Conservation (phyloP, 2,113 vertebrate species). For the Triplophysa siluroides region DNA sequence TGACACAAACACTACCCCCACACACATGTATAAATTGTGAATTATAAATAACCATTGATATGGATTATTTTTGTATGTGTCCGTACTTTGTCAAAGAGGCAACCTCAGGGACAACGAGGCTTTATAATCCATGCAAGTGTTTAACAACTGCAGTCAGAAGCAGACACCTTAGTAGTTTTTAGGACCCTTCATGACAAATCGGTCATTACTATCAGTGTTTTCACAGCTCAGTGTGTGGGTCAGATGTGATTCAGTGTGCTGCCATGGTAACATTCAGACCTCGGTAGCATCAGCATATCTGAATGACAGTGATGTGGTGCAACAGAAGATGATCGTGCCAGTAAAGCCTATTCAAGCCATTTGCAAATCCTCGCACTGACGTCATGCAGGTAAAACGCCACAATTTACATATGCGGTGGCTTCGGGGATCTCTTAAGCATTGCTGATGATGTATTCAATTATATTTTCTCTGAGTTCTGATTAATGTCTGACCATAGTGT, state of each 20-base stretch:
- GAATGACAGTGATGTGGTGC: constrained; percentile 15
- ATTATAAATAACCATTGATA: no score
- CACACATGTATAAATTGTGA: no score
- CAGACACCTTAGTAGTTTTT: constrained; percentile 38
- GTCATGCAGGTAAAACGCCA: constrained; percentile 6
- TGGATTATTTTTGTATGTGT: no score
- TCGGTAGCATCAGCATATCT: constrained; percentile 42
- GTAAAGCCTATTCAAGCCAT: background rate
- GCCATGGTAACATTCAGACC: constrained; percentile 43
- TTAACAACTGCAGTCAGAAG: constrained; percentile 19
- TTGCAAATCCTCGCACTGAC: constrained; percentile 10
- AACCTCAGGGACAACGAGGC: background rate
- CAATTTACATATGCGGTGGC: background rate
- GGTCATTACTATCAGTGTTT: constrained; percentile 46
- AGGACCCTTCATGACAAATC: constrained; percentile 39
- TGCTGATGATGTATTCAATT: background rate
- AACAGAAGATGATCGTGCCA: background rate
- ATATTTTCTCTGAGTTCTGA: background rate
- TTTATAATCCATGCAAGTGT: constrained; percentile 6
- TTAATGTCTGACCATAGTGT: background rate
- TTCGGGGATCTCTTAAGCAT: background rate
- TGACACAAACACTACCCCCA: no score
- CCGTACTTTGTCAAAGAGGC: no score
- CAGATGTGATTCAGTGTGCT: constrained; percentile 39
- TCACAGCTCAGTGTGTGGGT: constrained; percentile 46